These are phyloP conservation scores for Chloroceryle aenea DNA, from an alignment of 2,113 vertebrate species.

Conservation along the genomic window DNA sequence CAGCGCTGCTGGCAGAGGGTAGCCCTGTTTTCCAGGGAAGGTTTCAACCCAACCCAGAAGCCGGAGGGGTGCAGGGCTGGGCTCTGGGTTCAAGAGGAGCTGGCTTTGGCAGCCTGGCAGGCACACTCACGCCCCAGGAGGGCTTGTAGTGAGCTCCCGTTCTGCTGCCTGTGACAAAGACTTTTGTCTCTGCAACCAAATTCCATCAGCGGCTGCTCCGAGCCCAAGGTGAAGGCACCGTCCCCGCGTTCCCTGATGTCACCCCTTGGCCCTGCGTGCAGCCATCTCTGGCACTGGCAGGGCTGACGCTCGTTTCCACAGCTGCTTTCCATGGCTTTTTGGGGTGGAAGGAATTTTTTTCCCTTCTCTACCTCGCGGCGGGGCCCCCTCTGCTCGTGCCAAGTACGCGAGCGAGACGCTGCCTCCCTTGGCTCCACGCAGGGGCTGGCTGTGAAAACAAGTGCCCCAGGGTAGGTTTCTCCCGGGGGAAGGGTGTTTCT, in stretches of 20 bases:
- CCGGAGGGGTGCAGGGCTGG: not conserved
- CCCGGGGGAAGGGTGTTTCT: not conserved
- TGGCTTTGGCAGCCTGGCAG: not conserved
- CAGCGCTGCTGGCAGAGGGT: not conserved
- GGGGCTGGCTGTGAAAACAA: not conserved
- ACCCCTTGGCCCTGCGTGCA: not conserved
- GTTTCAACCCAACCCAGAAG: not conserved
- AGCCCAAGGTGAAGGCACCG: not conserved
- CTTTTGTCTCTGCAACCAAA: not conserved
- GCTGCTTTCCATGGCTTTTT: not conserved
- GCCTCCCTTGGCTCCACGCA: not conserved
- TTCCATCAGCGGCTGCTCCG: not conserved
- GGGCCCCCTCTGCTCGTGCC: not conserved
- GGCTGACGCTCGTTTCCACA: not conserved
- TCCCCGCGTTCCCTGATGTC: constrained; percentile 15
- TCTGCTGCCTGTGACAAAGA: not conserved
- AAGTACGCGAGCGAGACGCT: not conserved
- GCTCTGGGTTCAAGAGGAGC: not conserved
- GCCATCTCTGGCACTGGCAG: not conserved
- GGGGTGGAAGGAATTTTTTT: not conserved
- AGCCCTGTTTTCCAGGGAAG: not conserved
- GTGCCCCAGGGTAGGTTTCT: not conserved
- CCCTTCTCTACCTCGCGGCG: not conserved
- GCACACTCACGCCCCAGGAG: accelerated
- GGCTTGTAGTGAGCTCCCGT: not conserved